Evolutionary conservation across 2,113 vertebrate genomes (phyloP), one percentile per base, ranked within the genome.

Genomic region (Plecturocebus donacophilus): DNA sequence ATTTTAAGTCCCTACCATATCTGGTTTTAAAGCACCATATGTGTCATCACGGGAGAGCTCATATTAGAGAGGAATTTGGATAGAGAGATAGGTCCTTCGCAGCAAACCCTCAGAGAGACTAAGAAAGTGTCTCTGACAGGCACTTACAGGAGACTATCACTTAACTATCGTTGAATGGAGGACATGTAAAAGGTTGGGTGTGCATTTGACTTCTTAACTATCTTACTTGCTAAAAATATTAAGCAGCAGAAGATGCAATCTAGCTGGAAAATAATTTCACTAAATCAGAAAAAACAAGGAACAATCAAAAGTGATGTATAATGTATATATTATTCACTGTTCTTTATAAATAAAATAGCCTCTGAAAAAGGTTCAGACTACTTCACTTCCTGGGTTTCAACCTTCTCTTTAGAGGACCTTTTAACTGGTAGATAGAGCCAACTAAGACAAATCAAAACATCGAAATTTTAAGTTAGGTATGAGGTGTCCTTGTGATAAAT

Each of bases 321-420:
- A 96, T 71, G 38, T 11, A 85, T 35, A 71, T 45, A 85, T 20
- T 45, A 16, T 40, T 86, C 70, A 87, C 1, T 56, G 23, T 38
- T 96, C 32, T 83, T 95, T 80, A 75, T 82, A 96, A 97, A 91
- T 70, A 45, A 90, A 91, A 64, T 19, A 79, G 45, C n/a, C 45
- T 82, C 77, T 79, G 54, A 30, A 88, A 92, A 79, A 66, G 13
- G 17, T 82, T 96, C 84, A 94, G 49, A 77, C 54, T 70, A 54
- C 64, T 93, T 83, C 73, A 82, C 40, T 42, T 87, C 23, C 42
- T 38, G 20, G 45, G 66, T 54, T 64, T 93, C 45, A 80, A 54
- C n/a, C 6, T 90, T 97, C 84, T 91, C 45, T 86, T 61, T 89
- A 61, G 25, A 80, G 49, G 38, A 75, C 8, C 30, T 71, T 88